A percentile compares a stretch with the other conserved stretches of the same genome.
These are phyloP conservation scores for Papilio polyxenes DNA, from an alignment of 1,140 invertebrate genomes.

Conservation along the genomic window DNA sequence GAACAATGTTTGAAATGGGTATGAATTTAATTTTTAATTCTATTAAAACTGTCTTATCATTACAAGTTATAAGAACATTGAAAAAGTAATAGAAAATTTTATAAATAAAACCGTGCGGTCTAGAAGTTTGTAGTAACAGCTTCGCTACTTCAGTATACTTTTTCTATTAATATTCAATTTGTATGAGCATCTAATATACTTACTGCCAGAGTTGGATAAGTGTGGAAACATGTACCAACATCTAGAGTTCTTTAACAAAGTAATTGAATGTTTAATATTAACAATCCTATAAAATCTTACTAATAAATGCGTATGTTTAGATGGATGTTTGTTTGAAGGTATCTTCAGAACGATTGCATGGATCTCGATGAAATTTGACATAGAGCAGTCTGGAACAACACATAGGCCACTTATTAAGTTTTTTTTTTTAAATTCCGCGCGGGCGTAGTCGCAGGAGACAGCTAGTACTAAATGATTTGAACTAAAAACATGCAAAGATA, in stretches of 20 bases:
- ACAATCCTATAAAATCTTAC: not conserved
- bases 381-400: too few relatives aligned
- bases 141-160: not conserved
- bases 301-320: too few relatives aligned
- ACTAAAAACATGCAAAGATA: not conserved
- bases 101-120: conserved; percentile 1
- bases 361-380: too few relatives aligned
- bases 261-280: not conserved
- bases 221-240: not conserved
- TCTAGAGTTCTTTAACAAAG: not conserved
- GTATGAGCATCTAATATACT: not conserved
- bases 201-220: not conserved
- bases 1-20: not conserved
- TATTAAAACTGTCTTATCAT: not conserved
- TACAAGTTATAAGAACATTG: not conserved
- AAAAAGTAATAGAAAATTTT: conserved; percentile 13
- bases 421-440: too few relatives aligned
- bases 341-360: too few relatives aligned
- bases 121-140: not conserved
- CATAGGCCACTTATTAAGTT: too few relatives aligned
- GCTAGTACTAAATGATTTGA: too few relatives aligned
- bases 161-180: conserved; percentile 16
- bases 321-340: too few relatives aligned
- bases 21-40: not conserved
- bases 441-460: too few relatives aligned